phyloP scores from a whole-genome alignment of 2,888 invertebrate species.

The Labia minor region DNA sequence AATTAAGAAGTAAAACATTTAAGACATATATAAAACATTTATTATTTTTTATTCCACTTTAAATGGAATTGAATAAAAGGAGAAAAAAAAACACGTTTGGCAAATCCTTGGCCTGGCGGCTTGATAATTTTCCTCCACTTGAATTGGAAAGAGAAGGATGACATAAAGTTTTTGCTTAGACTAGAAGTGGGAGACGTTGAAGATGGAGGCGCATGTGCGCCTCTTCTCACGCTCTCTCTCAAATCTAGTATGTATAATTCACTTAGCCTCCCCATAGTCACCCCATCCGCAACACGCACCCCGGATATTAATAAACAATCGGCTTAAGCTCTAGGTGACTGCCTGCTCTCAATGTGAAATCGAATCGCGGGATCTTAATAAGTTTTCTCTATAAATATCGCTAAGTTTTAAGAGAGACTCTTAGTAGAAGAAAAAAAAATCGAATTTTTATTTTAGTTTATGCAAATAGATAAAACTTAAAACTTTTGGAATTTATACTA shows the following conservation, averaged over 20 bases:
- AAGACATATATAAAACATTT: too few relatives aligned
- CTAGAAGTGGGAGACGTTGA: neutral
- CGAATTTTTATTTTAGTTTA: too few relatives aligned
- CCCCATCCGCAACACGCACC: neutral
- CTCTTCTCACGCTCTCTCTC: neutral
- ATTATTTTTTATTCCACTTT: too few relatives aligned
- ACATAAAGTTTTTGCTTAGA: neutral
- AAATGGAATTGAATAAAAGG: too few relatives aligned
- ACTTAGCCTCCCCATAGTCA: neutral
- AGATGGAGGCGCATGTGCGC: neutral
- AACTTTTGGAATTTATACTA: too few relatives aligned
- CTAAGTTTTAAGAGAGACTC: too few relatives aligned
- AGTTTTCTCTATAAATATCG: too few relatives aligned
- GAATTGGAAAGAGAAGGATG: neutral
- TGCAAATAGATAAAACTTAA: too few relatives aligned
- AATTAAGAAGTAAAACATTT: too few relatives aligned
- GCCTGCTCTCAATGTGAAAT: neutral
- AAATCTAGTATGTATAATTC: conserved; percentile 13
- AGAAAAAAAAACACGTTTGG: too few relatives aligned
- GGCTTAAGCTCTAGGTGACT: neutral
- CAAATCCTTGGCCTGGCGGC: neutral
- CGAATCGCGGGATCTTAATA: too few relatives aligned
- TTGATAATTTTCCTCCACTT: neutral
- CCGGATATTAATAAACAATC: neutral
- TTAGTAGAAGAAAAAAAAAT: too few relatives aligned